These are phyloP conservation scores for Nyctalus aviator DNA, from an alignment of 2,797 vertebrate species.

Conservation along the genomic window DNA sequence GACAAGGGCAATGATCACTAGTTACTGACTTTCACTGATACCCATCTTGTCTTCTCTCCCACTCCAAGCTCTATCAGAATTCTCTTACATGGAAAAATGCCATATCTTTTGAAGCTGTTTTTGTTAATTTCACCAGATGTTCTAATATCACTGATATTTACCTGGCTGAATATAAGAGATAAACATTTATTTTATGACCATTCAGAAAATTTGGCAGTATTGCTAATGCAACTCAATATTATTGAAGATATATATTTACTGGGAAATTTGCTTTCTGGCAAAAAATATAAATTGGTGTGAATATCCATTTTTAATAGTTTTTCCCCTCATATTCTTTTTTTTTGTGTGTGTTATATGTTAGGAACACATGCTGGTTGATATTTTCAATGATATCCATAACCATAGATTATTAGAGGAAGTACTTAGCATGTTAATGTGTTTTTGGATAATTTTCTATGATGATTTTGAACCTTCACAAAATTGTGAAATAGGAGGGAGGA, in stretches of 20 bases:
- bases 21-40: not conserved
- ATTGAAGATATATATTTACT: not conserved
- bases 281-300: not conserved
- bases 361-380: slow-evolving; percentile 23
- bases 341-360: not conserved
- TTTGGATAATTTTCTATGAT: not conserved
- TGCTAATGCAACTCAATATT: not conserved
- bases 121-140: not conserved
- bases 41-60: not conserved
- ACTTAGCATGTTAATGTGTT: not conserved
- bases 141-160: not conserved
- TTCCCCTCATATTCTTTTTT: not conserved
- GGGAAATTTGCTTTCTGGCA: not conserved
- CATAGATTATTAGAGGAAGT: not conserved
- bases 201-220: slow-evolving; percentile 1
- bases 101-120: not conserved
- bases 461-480: not conserved
- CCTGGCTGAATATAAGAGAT: not conserved
- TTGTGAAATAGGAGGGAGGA: slow-evolving; percentile 25
- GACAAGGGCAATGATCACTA: not conserved
- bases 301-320: not conserved
- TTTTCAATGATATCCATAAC: slow-evolving; percentile 28
- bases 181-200: slow-evolving; percentile 49
- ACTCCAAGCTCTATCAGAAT: not conserved
- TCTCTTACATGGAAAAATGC: not conserved